Evolutionary conservation across 2,888 invertebrate genomes (phyloP).

Genomic region (Latheticus oryzae): DNA sequence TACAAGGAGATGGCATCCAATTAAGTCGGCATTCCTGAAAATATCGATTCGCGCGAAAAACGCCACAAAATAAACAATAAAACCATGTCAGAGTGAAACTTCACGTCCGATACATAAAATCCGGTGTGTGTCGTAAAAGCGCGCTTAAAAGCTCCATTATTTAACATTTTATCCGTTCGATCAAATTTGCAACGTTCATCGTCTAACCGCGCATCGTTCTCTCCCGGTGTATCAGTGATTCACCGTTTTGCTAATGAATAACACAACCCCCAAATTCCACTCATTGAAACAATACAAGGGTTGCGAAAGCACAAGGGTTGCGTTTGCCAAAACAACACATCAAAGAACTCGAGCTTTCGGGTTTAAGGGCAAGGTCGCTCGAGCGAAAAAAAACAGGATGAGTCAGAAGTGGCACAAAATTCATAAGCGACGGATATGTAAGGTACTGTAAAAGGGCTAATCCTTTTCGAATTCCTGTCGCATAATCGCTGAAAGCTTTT

Average conservation of each 20-base stretch:
- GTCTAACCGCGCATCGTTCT: constrained; percentile 23
- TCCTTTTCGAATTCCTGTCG: neutral
- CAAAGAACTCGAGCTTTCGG: constrained; percentile 1
- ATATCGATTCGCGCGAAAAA: constrained; percentile 23
- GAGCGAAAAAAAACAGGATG: constrained; percentile 1
- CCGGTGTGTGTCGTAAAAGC: constrained; percentile 28
- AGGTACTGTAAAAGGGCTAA: neutral
- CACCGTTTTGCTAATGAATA: constrained; percentile 41
- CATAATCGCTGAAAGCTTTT: neutral
- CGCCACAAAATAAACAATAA: constrained; percentile 40
- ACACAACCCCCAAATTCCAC: constrained; percentile 21
- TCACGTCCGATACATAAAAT: constrained; percentile 36
- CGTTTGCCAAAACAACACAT: constrained; percentile 14
- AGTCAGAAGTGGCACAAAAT: no score
- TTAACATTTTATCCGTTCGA: constrained; percentile 23
- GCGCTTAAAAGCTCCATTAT: constrained; percentile 31
- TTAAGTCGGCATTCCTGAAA: constrained; percentile 17
- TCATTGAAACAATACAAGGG: constrained; percentile 40
- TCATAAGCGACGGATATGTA: neutral
- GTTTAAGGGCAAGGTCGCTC: constrained; percentile 2
- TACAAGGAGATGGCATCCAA: constrained; percentile 14
- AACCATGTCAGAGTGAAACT: constrained; percentile 28
- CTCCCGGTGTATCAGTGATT: constrained; percentile 32
- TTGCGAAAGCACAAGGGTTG: constrained; percentile 44
- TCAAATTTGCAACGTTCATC: constrained; percentile 23